Percentiles rank a stretch among this genome's conserved stretches.
phyloP scores from a whole-genome alignment of 2,797 vertebrate genomes.

The Heteromormyrus szaboi region DNA sequence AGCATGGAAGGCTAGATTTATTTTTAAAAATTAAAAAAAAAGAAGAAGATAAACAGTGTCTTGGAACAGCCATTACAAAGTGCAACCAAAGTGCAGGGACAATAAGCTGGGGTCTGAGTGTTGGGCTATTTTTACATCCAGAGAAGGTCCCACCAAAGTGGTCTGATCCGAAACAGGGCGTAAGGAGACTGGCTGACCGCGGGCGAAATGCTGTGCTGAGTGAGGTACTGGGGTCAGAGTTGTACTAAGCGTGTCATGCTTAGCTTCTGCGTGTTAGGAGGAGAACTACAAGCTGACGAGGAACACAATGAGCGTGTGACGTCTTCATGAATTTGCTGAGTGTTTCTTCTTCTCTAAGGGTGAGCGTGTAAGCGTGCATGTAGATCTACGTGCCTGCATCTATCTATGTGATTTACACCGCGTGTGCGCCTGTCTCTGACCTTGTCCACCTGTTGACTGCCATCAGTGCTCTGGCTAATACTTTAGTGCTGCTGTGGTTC shows the following conservation, averaged over 20 bases:
- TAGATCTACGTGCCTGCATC: background rate
- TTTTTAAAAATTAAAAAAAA: conserved; percentile 30
- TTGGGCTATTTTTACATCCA: conserved; percentile 56
- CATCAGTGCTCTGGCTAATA: conserved; percentile 36
- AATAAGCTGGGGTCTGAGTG: conserved; percentile 37
- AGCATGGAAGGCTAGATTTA: conserved; percentile 32
- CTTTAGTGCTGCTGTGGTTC: conserved; percentile 23
- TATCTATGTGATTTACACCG: background rate
- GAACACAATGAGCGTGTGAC: background rate
- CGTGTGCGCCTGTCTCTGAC: conserved; percentile 32
- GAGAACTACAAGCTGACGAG: conserved; percentile 32
- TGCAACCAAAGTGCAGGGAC: conserved; percentile 39
- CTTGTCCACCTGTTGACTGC: conserved; percentile 56
- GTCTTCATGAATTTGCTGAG: background rate
- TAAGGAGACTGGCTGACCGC: background rate
- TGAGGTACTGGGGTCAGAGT: conserved; percentile 23
- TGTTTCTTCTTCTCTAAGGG: background rate
- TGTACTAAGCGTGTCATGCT: conserved; percentile 4
- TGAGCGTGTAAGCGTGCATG: background rate
- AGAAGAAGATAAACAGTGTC: conserved; percentile 46
- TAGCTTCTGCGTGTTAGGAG: background rate
- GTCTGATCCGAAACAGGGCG: conserved; percentile 38
- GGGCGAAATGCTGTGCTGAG: conserved; percentile 26
- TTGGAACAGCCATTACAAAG: conserved; percentile 54
- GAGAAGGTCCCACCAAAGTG: conserved; percentile 52